Base-by-base conservation (phyloP, 2,888 invertebrate genomes). In the Drosophila multiciliata region DNA sequence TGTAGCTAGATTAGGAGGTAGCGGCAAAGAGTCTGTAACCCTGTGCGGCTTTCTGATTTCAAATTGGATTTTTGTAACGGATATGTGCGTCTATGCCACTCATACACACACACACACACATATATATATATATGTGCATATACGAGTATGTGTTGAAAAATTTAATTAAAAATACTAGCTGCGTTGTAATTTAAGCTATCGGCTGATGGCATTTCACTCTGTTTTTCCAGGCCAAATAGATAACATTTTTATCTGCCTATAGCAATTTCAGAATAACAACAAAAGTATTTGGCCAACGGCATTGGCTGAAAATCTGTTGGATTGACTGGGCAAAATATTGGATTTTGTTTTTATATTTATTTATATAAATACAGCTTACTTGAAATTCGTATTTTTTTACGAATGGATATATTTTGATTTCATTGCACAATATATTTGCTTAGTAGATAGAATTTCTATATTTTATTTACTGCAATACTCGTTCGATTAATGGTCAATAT, bases 11-110 rank as follows among this genome's bases (percentile, higher is more conserved):
- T 68, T 68, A 73, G 59, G 23, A 42, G 36, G 40, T 50, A n/a
- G 33, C 12, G 35, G 20, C 23, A 12, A 20, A 29, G 35, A 40
- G 42, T 36, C 36, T 52, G 67, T 59, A 67, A 57, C 58, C 59
- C 70, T 53, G 78, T 84, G 80, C 66, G 73, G 68, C 69, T 82
- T 75, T 82, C 74, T 89, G 85, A 89, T 85, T 86, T 78, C 68
- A 75, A 84, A 89, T 87, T 82, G 82, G 78, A 81, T 80, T 82
- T 66, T 67, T 65, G 78, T 71, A 74, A 74, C 59, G 74, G 81
- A 76, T 83, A 74, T 80, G 54, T 66, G 63, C 57, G 53, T 40
- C 35, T 66, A 54, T 55, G n/a, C 54, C 11, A 36, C 57, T 49
- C 57, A 32, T 57, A 63, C 45, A 63, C 48, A 23, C 8, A 29